phyloP scores from a whole-genome alignment of 2,888 invertebrate species.

The Hydriomena furcata region DNA sequence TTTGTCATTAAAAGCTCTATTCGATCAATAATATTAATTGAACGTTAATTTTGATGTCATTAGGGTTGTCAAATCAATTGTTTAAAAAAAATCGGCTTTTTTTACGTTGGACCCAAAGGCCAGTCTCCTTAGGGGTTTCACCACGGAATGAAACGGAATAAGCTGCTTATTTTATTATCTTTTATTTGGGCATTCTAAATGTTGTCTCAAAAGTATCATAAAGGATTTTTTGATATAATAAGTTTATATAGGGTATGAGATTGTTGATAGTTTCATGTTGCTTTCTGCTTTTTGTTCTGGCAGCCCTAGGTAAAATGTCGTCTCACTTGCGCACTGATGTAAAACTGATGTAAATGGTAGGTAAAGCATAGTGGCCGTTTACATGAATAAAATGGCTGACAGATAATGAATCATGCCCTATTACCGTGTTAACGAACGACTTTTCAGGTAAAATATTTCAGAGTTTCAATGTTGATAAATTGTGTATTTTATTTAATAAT shows the following conservation, averaged over 20 bases:
- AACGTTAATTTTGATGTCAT: constrained; percentile 19
- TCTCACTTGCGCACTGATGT: constrained; percentile 11
- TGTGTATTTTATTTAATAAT: constrained; percentile 8
- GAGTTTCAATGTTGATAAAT: constrained; percentile 16
- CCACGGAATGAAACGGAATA: too few relatives aligned
- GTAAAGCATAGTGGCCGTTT: constrained; percentile 40
- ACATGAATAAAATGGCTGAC: constrained; percentile 51
- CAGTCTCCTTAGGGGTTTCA: too few relatives aligned
- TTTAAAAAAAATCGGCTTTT: background rate
- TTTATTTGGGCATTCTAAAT: too few relatives aligned
- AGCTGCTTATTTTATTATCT: too few relatives aligned
- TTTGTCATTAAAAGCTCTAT: constrained; percentile 30
- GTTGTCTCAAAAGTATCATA: too few relatives aligned
- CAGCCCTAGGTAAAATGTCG: constrained; percentile 28
- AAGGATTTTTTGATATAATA: too few relatives aligned
- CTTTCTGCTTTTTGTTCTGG: background rate
- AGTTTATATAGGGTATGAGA: too few relatives aligned
- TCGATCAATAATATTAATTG: constrained; percentile 23
- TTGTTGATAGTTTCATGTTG: background rate
- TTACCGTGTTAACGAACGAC: constrained; percentile 53
- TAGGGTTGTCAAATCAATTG: constrained; percentile 19
- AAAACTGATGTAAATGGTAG: constrained; percentile 27
- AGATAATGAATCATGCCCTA: constrained; percentile 60
- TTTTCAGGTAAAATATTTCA: constrained; percentile 35
- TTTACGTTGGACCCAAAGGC: too few relatives aligned